These are phyloP conservation scores for Miltochrista miniata DNA, from an alignment of 2,888 invertebrate species.

Conservation along the genomic window DNA sequence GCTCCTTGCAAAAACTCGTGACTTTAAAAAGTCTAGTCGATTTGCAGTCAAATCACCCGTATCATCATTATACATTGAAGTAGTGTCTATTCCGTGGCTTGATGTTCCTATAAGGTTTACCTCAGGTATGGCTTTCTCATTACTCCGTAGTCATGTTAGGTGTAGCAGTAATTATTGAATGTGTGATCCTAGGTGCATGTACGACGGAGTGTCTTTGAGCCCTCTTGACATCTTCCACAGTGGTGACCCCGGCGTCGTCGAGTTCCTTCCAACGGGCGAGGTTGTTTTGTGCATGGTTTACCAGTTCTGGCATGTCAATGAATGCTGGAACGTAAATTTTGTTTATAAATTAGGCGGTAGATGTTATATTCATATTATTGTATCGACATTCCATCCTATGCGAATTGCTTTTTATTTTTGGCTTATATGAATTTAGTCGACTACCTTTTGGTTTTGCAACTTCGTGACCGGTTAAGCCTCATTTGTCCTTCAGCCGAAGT, in stretches of 20 bases:
- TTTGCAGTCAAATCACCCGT: too few relatives aligned
- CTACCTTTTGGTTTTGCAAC: too few relatives aligned
- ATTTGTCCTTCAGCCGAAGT: too few relatives aligned
- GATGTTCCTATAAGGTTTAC: background rate
- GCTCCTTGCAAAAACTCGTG: background rate
- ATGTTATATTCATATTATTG: too few relatives aligned
- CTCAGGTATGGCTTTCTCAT: conserved; percentile 16
- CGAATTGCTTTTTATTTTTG: too few relatives aligned
- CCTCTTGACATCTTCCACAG: conserved; percentile 86
- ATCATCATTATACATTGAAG: conserved; percentile 1
- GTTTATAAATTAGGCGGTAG: too few relatives aligned
- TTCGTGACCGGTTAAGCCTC: too few relatives aligned
- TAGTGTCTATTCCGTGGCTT: conserved; percentile 6
- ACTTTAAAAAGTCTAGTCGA: background rate
- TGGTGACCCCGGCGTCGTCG: conserved; percentile 89
- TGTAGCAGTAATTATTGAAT: background rate
- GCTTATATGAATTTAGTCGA: too few relatives aligned
- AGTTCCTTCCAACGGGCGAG: conserved; percentile 96
- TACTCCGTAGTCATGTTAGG: conserved; percentile 47
- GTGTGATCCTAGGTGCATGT: conserved; percentile 19
- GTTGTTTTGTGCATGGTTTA: conserved; percentile 92
- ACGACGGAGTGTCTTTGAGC: conserved; percentile 55
- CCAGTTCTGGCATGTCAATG: conserved; percentile 96
- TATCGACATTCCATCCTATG: too few relatives aligned
- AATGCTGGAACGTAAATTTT: conserved; percentile 85